phyloP scores from a whole-genome alignment of 2,888 invertebrate species.

The Eupithecia subfuscata region DNA sequence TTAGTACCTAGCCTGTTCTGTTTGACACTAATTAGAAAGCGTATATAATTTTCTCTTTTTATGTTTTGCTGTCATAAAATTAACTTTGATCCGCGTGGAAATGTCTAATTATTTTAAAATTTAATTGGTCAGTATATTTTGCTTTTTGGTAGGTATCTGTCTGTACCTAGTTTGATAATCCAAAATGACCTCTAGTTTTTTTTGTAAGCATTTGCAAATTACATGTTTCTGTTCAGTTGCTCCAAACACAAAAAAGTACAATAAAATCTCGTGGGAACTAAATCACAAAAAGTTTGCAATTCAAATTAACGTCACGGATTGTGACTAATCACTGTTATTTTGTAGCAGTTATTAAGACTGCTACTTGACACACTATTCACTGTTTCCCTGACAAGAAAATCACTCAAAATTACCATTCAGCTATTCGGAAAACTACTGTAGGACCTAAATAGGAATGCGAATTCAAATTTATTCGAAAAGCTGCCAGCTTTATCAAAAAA shows the following conservation, averaged over 20 bases:
- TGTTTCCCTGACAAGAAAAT: constrained; percentile 25
- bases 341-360: not conserved
- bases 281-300: not conserved
- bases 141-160: not conserved
- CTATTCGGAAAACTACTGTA: constrained; percentile 15
- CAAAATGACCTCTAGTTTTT: not conserved
- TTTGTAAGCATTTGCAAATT: constrained; percentile 1
- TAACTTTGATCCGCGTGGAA: not conserved
- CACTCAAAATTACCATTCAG: constrained; percentile 22
- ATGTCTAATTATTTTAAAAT: not conserved
- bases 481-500: not conserved
- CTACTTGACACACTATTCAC: not conserved
- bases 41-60: not conserved
- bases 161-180: not conserved
- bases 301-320: constrained; percentile 3
- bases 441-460: constrained; percentile 11
- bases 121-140: not conserved
- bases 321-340: constrained; percentile 18
- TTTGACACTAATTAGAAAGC: constrained; percentile 16
- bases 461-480: not conserved
- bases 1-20: constrained; percentile 11
- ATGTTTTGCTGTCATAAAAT: not conserved
- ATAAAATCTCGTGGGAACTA: constrained; percentile 21
- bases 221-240: not conserved
- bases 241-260: constrained; percentile 9